Conservation (phyloP, 1,140 invertebrate genomes). For the Antheraea pernyi region DNA sequence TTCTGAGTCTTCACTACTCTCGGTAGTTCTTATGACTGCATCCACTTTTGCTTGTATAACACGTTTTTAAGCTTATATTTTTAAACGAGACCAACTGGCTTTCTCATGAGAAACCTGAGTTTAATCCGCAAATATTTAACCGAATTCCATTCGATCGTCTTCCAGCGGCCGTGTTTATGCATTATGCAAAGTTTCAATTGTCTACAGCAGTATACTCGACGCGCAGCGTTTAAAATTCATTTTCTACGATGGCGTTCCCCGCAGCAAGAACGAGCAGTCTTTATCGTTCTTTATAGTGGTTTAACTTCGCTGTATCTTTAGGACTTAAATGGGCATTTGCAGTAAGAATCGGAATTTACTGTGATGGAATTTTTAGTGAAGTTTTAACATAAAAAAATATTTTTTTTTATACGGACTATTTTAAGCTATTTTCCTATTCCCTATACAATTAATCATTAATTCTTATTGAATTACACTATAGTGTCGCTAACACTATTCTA, state of each 20-base stretch:
- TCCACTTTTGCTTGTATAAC: no score
- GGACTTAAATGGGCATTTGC: background rate
- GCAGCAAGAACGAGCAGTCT: slow-evolving; percentile 14
- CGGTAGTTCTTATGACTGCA: no score
- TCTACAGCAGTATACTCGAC: slow-evolving; percentile 32
- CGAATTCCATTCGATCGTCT: slow-evolving; percentile 33
- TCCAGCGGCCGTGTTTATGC: slow-evolving; percentile 40
- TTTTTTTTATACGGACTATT: no score
- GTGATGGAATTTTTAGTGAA: slow-evolving; percentile 24
- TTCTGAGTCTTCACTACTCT: no score
- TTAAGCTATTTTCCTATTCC: no score
- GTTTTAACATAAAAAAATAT: no score
- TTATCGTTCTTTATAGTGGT: slow-evolving; percentile 21
- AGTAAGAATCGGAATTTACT: slow-evolving; percentile 2
- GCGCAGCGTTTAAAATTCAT: slow-evolving; percentile 53
- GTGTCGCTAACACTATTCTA: no score
- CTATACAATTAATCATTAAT: no score
- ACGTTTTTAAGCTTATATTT: no score
- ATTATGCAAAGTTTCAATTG: slow-evolving; percentile 59
- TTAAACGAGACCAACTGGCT: no score
- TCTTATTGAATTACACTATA: no score
- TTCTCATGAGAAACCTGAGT: slow-evolving; percentile 3
- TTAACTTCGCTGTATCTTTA: background rate
- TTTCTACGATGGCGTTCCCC: background rate
- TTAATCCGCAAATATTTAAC: slow-evolving; percentile 38